Evolutionary conservation across 2,888 invertebrate genomes (phyloP).

Genomic region (Chrysolina oricalcia): DNA sequence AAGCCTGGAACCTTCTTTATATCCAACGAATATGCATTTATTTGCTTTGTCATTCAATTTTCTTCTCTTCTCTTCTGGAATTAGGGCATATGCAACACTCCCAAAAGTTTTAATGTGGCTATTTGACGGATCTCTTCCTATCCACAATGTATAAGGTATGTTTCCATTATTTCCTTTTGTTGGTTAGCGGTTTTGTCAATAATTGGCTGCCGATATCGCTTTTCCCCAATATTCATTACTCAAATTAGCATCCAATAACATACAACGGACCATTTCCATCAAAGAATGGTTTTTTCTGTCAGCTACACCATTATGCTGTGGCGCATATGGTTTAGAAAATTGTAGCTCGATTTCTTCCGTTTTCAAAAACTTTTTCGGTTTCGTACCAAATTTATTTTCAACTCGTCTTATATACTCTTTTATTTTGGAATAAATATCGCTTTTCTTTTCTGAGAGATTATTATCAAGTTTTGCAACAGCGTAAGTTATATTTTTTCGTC

Average conservation of each 20-base stretch:
- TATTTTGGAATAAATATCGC: no score
- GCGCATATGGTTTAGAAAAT: not conserved
- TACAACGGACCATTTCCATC: not conserved
- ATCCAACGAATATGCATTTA: not conserved
- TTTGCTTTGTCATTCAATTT: no score
- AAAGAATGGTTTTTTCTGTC: not conserved
- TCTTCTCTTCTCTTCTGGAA: no score
- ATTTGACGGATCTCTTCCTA: not conserved
- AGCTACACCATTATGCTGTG: not conserved
- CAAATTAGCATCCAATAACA: no score
- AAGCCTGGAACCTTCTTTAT: not conserved
- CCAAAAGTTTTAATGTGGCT: no score
- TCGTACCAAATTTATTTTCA: not conserved
- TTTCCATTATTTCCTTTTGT: constrained; percentile 5
- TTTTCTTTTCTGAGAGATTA: no score
- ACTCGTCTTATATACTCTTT: no score
- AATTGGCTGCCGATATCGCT: constrained; percentile 7
- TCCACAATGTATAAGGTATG: constrained; percentile 7
- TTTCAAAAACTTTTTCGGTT: not conserved
- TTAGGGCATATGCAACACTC: no score
- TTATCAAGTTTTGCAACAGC: no score
- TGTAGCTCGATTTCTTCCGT: not conserved
- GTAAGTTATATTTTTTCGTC: no score
- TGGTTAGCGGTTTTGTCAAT: not conserved
- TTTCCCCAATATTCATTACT: not conserved